phyloP scores from a whole-genome alignment of 2,113 vertebrate species.

The Planiliza haematocheilus region DNA sequence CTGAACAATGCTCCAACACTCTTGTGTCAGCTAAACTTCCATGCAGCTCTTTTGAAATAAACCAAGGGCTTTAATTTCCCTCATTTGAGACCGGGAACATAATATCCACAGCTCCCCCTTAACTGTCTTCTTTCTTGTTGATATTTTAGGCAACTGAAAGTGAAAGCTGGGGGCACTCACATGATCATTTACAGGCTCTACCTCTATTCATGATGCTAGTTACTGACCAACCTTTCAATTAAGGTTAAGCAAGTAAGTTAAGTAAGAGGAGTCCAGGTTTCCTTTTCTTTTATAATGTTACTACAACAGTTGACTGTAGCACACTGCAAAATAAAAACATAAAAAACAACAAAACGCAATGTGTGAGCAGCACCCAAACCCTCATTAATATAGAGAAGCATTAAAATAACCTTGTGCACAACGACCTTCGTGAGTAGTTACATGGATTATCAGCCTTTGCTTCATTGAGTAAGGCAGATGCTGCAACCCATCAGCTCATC shows the following conservation, averaged over 20 bases:
- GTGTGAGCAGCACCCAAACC: neutral
- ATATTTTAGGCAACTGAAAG: too few relatives aligned
- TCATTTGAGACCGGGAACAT: too few relatives aligned
- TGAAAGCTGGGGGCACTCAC: too few relatives aligned
- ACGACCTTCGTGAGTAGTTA: slow-evolving; percentile 2
- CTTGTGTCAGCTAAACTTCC: neutral
- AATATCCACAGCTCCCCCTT: too few relatives aligned
- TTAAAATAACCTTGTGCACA: slow-evolving; percentile 24
- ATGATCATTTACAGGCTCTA: too few relatives aligned
- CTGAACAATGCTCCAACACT: neutral
- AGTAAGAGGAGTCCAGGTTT: too few relatives aligned
- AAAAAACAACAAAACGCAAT: neutral
- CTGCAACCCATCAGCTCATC: slow-evolving; percentile 30
- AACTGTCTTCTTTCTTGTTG: too few relatives aligned
- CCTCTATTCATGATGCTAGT: too few relatives aligned
- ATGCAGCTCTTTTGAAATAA: neutral
- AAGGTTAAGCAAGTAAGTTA: too few relatives aligned
- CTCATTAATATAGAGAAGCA: neutral
- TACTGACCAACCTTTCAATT: too few relatives aligned
- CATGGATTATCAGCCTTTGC: slow-evolving; percentile 14
- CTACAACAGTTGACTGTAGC: neutral
- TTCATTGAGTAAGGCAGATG: slow-evolving; percentile 17
- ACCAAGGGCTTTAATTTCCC: neutral
- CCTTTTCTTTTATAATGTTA: too few relatives aligned
- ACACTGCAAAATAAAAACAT: neutral